phyloP scores from a whole-genome alignment of 2,113 vertebrate genomes.

The Tenrec ecaudatus region DNA sequence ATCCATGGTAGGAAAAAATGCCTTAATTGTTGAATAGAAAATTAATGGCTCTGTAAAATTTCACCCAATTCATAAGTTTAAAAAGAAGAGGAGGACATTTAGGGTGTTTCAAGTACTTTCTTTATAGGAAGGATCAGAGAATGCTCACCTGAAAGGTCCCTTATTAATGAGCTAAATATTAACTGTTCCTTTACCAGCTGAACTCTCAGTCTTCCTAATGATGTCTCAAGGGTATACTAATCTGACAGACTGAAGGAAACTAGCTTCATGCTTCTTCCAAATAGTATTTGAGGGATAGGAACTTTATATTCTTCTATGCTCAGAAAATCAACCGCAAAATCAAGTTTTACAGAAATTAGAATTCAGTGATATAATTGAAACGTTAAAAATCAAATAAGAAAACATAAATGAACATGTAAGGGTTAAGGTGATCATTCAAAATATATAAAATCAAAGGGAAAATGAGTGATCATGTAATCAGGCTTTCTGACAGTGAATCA shows the following conservation, averaged over 20 bases:
- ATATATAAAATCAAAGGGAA: neutral
- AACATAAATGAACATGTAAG: neutral
- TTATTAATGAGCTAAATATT: constrained; percentile 46
- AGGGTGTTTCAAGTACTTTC: neutral
- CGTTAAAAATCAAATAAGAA: neutral
- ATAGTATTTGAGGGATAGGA: constrained; percentile 17
- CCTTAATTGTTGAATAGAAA: too few species aligned
- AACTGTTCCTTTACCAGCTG: constrained; percentile 23
- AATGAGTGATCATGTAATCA: neutral
- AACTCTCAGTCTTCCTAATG: constrained; percentile 49
- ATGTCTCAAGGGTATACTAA: constrained; percentile 54
- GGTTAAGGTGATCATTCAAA: constrained; percentile 31
- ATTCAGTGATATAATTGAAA: neutral
- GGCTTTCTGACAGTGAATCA: neutral
- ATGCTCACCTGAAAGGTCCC: neutral
- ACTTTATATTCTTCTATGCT: neutral
- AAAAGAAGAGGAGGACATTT: neutral
- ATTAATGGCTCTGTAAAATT: too few species aligned
- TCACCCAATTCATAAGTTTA: too few species aligned
- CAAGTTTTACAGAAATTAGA: neutral
- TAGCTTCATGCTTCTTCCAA: constrained; percentile 44
- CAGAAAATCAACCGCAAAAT: neutral
- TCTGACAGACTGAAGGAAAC: neutral
- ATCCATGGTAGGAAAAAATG: too few species aligned
- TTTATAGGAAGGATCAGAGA: neutral